Base-by-base conservation (phyloP, 2,888 invertebrate genomes). In the Cantharis rufa region DNA sequence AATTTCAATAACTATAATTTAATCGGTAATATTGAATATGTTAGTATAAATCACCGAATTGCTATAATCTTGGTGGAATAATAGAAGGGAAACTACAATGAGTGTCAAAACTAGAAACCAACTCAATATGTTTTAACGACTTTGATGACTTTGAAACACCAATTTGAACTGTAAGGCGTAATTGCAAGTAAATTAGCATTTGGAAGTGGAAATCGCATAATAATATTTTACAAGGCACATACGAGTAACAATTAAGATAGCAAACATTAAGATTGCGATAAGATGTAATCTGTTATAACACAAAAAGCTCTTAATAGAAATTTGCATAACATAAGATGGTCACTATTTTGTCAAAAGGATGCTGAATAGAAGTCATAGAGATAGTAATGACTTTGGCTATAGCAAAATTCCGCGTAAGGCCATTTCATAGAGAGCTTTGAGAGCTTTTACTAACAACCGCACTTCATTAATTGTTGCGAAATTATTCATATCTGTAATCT, bases 401-500 rank as follows among this genome's bases (percentile, higher is more conserved):
- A 83, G 82, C 79, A 81, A 82, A 81, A 84, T 83, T 82, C 83
- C 83, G 21, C 83, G 81, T 76, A 81, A 82, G 84, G 84, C 82
- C 82, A 80, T 82, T 84, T 84, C 85, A 82, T 84, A 84, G 84
- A 84, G 84, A 83, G 86, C 85, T 85, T 85, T 85, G 83, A 85
- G 84, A 84, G 86, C 86, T 85, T 85, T 84, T 82, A 84, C 83
- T 82, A 84, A 84, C 85, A 82, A 83, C 83, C 84, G 83, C 85
- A 85, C 86, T 86, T 85, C 86, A 86, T 87, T 87, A 86, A 86
- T 85, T 85, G 87, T 84, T 82, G 82, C 81, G 84, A 86, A 87
- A 87, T 87, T 87, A 87, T 87, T 87, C 87, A 87, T 86, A 86
- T 85, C 85, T 84, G 82, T 86, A 87, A 87, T 87, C 86, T 86